phyloP scores from a whole-genome alignment of 2,797 vertebrate genomes.

The Spheniscus humboldti region DNA sequence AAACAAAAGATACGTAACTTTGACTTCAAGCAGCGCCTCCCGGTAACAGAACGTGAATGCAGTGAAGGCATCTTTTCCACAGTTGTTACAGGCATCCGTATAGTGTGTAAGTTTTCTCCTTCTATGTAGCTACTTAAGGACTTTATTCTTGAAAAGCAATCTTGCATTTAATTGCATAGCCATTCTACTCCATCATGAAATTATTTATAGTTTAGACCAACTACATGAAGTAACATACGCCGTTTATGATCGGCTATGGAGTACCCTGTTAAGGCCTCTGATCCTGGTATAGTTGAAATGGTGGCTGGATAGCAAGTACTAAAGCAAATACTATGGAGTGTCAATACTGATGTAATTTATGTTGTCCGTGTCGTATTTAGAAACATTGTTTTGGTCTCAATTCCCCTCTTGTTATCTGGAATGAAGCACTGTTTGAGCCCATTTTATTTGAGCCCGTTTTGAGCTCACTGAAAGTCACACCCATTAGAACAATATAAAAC shows the following conservation, averaged over 20 bases:
- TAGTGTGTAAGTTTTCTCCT: background rate
- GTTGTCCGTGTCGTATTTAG: fast-evolving
- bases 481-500: background rate
- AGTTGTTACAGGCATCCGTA: fast-evolving
- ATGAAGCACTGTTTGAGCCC: background rate
- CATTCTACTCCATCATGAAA: background rate
- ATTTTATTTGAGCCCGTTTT: background rate
- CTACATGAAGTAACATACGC: background rate
- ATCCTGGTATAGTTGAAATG: background rate
- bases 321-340: background rate
- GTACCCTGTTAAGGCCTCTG: background rate
- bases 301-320: background rate
- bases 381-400: background rate
- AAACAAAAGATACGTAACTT: fast-evolving
- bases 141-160: background rate
- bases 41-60: fast-evolving
- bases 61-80: background rate
- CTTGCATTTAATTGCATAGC: background rate
- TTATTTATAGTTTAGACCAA: background rate
- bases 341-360: background rate
- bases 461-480: background rate
- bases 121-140: background rate
- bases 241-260: fast-evolving
- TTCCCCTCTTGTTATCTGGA: background rate
- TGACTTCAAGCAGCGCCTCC: background rate